Percentiles rank a stretch among this genome's conserved stretches.
These are phyloP conservation scores for Xestia xanthographa DNA, from an alignment of 2,888 invertebrate species.

Conservation along the genomic window DNA sequence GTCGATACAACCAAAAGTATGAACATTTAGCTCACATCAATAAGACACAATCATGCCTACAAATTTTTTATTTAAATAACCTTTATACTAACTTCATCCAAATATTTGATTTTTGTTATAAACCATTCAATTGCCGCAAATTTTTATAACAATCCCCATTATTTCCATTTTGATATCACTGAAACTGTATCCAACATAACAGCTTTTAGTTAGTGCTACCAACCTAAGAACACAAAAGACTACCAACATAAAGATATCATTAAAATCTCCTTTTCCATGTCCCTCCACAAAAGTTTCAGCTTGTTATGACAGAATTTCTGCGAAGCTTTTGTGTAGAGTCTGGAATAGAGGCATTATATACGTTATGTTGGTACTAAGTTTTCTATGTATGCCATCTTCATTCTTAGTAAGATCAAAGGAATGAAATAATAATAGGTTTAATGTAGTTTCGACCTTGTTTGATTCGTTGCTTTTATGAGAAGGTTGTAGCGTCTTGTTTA, in stretches of 20 bases:
- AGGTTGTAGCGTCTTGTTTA: background rate
- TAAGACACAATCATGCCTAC: background rate
- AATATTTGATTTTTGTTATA: background rate
- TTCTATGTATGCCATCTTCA: slow-evolving; percentile 36
- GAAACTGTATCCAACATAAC: slow-evolving; percentile 37
- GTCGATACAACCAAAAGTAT: background rate
- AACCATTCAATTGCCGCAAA: background rate
- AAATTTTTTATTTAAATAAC: background rate
- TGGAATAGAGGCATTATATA: slow-evolving; percentile 49
- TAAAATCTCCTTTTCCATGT: slow-evolving; percentile 68
- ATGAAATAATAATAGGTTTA: slow-evolving; percentile 29
- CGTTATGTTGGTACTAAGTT: slow-evolving; percentile 40
- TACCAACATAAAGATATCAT: slow-evolving; percentile 65
- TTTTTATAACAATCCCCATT: background rate
- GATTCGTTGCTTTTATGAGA: background rate
- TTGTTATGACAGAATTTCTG: slow-evolving; percentile 67
- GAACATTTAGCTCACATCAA: background rate
- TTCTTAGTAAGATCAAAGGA: slow-evolving; percentile 49
- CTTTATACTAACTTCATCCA: background rate
- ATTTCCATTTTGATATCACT: slow-evolving; percentile 31
- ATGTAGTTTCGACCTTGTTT: slow-evolving; percentile 12
- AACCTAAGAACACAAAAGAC: slow-evolving; percentile 54
- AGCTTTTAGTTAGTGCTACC: slow-evolving; percentile 47
- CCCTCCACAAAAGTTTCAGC: slow-evolving; percentile 63
- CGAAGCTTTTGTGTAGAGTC: slow-evolving; percentile 62